Evolutionary conservation across 1,140 invertebrate species (phyloP).

Genomic region (Oncopodura yosiiana): DNA sequence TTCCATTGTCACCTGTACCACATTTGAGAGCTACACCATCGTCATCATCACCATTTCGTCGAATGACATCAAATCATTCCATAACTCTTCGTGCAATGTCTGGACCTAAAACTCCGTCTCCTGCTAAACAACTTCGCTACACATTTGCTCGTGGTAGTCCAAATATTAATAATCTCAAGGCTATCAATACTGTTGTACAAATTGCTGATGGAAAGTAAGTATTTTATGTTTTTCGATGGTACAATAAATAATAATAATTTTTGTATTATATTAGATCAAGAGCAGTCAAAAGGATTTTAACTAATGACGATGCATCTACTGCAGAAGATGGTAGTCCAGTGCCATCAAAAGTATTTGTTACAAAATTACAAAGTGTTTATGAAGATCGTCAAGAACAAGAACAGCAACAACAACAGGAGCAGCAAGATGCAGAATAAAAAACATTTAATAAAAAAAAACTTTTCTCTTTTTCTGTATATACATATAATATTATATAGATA

Average conservation of each 20-base stretch:
- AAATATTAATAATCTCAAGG: conserved; percentile 28
- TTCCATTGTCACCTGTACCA: conserved; percentile 67
- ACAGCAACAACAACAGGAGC: neutral
- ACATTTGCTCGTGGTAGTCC: conserved; percentile 81
- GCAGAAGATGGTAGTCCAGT: conserved; percentile 11
- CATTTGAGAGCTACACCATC: conserved; percentile 50
- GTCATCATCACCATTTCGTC: conserved; percentile 58
- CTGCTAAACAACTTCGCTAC: conserved; percentile 61
- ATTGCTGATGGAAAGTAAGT: conserved; percentile 23
- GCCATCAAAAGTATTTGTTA: conserved; percentile 28
- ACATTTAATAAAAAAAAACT: neutral
- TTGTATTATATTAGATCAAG: conserved; percentile 16
- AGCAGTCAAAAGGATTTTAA: conserved; percentile 25
- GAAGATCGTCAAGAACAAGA: conserved; percentile 16
- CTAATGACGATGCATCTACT: conserved; percentile 10
- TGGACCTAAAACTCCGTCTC: conserved; percentile 43
- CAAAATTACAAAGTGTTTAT: conserved; percentile 26
- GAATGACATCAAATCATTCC: conserved; percentile 55
- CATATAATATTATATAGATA: conserved; percentile 4
- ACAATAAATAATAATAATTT: neutral
- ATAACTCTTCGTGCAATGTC: conserved; percentile 56
- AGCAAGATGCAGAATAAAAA: neutral
- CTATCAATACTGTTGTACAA: conserved; percentile 34
- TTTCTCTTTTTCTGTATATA: neutral
- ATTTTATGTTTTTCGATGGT: neutral